Base-by-base conservation (phyloP, 2,113 vertebrate genomes). In the Phycodurus eques region DNA sequence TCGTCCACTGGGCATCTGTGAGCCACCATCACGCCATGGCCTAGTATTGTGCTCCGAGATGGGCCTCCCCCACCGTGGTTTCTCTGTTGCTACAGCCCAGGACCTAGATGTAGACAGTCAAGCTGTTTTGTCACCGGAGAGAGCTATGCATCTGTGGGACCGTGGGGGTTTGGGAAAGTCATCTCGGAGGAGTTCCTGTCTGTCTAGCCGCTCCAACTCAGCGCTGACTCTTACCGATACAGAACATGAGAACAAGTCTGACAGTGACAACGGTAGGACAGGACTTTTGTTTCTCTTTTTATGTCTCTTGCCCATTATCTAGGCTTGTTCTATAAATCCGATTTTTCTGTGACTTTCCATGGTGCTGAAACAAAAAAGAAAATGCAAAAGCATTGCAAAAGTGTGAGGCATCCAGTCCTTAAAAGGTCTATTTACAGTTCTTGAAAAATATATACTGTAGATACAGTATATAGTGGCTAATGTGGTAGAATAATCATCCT, bases 141-240 rank as follows among this genome's bases (percentile, higher is more conserved):
- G 94, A 49, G 95, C 96, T 92, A 96, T 98, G 96, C 93, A 94
- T 79, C 94, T 98, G 75, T 99, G 98, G 96, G 95, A 96, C 79
- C 93, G 95, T 68, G 97, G 96, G 69, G 89, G 83, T 49, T 65
- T 87, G 66, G 95, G 95, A 72, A 99, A 98, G 86, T 94, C 97
- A 63, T 95, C 97, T 1, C 96, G 95, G 81, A 95, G 94, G 89
- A 97, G 94, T 84, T 99, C 98, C 91, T 99, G 97, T 90, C 92
- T 98, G 80, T 99, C 98, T 62, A 99, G 98, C 87, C 96, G 97
- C 79, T 98, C 98, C 91, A 99, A 99, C 94, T 99, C 98, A 1
- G 96, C 94, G 79, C 95, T 99, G 87, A 99, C 98, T 13, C 95
- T 99, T 44, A 99, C 98, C 8, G 98, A 99, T 89, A 99, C 97